A percentile compares a stretch with the other conserved stretches of the same genome.
These are phyloP conservation scores for Leucoraja ocellata DNA, from an alignment of 2,797 vertebrate genomes.

Conservation along the genomic window DNA sequence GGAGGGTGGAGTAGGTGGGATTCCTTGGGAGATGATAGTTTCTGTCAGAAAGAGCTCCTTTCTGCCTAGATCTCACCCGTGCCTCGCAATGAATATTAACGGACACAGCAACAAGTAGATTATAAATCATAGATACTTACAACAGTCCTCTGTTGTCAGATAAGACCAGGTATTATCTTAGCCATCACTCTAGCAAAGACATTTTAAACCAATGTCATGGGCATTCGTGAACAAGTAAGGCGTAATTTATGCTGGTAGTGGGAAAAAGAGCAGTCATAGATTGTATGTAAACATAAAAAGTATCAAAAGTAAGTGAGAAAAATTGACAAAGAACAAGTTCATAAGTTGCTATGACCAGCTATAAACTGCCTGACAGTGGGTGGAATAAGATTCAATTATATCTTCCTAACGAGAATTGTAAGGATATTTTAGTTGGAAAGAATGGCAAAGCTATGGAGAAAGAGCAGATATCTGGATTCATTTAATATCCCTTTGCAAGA, in stretches of 20 bases:
- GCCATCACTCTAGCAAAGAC: background rate
- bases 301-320: background rate
- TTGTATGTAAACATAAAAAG: background rate
- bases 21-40: no score
- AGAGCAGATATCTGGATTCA: no score
- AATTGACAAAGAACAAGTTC: no score
- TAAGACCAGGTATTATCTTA: background rate
- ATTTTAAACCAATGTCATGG: background rate
- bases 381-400: background rate
- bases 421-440: background rate
- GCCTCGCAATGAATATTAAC: background rate
- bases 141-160: background rate
- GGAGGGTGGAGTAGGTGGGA: no score
- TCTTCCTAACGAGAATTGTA: background rate
- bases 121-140: background rate
- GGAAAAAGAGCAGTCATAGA: no score
- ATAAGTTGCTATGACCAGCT: background rate
- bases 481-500: background rate
- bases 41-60: background rate
- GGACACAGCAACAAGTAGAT: no score
- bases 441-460: background rate
- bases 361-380: background rate
- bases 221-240: background rate
- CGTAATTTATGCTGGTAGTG: background rate
- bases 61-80: background rate